Evolutionary conservation across 2,113 vertebrate species (phyloP).

Genomic region (Passer montanus): DNA sequence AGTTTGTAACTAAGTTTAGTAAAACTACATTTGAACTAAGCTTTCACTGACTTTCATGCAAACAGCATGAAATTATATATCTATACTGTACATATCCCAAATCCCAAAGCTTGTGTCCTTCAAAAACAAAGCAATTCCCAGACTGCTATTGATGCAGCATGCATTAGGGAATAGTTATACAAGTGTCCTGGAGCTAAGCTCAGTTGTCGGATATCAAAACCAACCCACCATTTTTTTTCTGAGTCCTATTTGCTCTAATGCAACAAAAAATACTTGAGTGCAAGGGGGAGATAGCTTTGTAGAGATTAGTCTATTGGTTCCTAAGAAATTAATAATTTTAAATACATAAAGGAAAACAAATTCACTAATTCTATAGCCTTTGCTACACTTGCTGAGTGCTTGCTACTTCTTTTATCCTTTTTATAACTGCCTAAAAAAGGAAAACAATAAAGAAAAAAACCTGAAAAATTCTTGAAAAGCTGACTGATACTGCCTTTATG

Average conservation of each 20-base stretch:
- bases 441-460: background rate
- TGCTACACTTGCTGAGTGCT: background rate
- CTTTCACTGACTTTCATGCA: background rate
- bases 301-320: background rate
- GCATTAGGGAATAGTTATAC: background rate
- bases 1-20: background rate
- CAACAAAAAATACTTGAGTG: background rate
- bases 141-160: background rate
- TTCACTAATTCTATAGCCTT: background rate
- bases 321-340: conserved; percentile 13
- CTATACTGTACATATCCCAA: background rate
- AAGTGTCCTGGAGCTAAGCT: background rate
- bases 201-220: background rate
- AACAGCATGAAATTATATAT: background rate
- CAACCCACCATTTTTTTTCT: background rate
- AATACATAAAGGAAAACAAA: background rate
- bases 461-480: background rate
- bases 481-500: background rate
- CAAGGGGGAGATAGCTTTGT: background rate
- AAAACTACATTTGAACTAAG: background rate
- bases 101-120: conserved; percentile 6
- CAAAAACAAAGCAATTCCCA: background rate
- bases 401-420: background rate
- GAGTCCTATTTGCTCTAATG: background rate
- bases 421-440: background rate